Base-by-base conservation (phyloP, 2,888 invertebrate genomes). In the Phengaris arion region DNA sequence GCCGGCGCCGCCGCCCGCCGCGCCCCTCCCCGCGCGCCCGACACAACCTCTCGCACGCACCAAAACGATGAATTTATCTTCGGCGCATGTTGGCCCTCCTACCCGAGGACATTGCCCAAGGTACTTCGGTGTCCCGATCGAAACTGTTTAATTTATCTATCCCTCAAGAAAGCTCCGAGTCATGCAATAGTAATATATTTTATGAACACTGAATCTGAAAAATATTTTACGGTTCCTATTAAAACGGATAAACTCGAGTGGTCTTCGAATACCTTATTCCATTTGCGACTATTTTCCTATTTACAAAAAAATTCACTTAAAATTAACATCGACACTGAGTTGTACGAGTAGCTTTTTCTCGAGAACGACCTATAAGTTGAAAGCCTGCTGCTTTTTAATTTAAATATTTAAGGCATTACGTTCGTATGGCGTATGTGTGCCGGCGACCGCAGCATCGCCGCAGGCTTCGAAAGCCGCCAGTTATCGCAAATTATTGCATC, bases 1-100 rank as follows among this genome's bases (percentile, higher is more conserved):
- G 91, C 94, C 92, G 94, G 92, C 94, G 93, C 94, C 94, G 93
- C 94, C 89, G 85, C 89, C 93, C 94, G 88, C 94, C 94, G 91
- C 91, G 82, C 93, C 91, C 87, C 35, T 3, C 85, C 84, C 86
- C 87, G 83, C 87, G 85, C 87, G 86, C 85, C 87, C 86, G 87
- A 84, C 85, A 12, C 72, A 35, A 52, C 72, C 72, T 86, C 85
- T 83, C 89, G 86, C 90, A 91, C 92, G 90, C 90, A 92, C 91
- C 92, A 90, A 92, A 92, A 92, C 91, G 91, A 92, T 87, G 85
- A 90, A 93, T 91, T 93, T 91, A 92, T 93, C 92, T 92, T 92
- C 91, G 89, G 91, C 87, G 88, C 90, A 88, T 87, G 89, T 88
- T 90, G 88, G 85, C 90, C 90, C 89, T 90, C 88, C 88, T 87